These are phyloP conservation scores for Phyllotreta striolata DNA, from an alignment of 2,888 invertebrate genomes.

Conservation along the genomic window DNA sequence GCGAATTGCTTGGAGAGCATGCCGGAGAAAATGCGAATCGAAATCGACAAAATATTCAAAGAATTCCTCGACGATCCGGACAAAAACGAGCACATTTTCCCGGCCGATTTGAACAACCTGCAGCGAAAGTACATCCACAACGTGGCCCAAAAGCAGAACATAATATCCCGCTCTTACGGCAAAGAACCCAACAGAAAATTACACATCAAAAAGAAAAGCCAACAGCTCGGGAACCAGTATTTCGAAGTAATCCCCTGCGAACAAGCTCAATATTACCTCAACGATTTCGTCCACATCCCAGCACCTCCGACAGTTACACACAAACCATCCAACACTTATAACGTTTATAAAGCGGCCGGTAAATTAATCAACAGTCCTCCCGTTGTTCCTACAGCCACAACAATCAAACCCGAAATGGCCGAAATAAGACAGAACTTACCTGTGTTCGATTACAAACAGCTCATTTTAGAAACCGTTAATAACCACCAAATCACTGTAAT, in stretches of 20 bases:
- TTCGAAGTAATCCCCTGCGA: conserved; percentile 42
- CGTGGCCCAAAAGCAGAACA: conserved; percentile 71
- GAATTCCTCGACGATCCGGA: conserved; percentile 51
- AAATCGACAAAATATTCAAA: conserved; percentile 53
- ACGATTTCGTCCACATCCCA: conserved; percentile 22
- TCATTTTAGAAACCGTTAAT: conserved; percentile 72
- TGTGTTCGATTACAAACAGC: conserved; percentile 70
- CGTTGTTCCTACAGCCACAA: conserved; percentile 16
- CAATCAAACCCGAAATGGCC: conserved; percentile 43
- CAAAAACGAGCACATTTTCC: conserved; percentile 58
- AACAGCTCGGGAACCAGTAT: conserved; percentile 43
- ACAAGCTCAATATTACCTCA: conserved; percentile 19
- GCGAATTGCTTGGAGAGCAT: conserved; percentile 47
- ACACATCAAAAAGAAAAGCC: conserved; percentile 47
- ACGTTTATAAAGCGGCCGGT: conserved; percentile 21
- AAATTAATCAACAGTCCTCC: conserved; percentile 18
- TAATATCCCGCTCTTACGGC: conserved; percentile 85
- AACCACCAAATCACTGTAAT: conserved; percentile 77
- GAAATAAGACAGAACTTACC: conserved; percentile 74
- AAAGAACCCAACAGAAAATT: conserved; percentile 62
- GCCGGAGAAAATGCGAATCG: conserved; percentile 50
- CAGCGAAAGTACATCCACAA: conserved; percentile 84
- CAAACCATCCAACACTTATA: conserved; percentile 20
- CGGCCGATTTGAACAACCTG: conserved; percentile 76
- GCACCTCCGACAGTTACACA: conserved; percentile 11